These are phyloP conservation scores for Dipodomys spectabilis DNA, from an alignment of 2,113 vertebrate genomes.

Conservation along the genomic window DNA sequence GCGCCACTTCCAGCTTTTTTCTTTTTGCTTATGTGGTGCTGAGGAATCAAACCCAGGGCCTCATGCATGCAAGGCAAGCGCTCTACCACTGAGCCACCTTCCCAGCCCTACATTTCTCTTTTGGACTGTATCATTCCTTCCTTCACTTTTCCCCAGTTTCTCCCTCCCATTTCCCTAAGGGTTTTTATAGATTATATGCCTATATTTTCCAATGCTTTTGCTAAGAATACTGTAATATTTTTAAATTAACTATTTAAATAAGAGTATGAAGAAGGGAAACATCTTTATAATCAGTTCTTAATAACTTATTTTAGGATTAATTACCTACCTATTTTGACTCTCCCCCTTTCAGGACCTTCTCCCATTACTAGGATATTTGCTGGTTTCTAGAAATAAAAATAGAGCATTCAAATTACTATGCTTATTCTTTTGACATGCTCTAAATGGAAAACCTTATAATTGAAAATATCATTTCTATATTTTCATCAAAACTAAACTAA, in stretches of 20 bases:
- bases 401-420: conserved; percentile 78
- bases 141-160: no score
- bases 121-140: no score
- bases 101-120: no score
- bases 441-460: conserved; percentile 69
- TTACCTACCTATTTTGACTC: conserved; percentile 95
- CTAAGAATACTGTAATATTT: conserved; percentile 51
- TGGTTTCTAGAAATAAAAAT: conserved; percentile 92
- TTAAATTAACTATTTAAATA: conserved; percentile 54
- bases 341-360: conserved; percentile 94
- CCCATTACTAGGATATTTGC: conserved; percentile 97
- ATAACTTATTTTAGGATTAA: conserved; percentile 67
- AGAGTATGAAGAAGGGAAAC: conserved; percentile 46
- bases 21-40: no score
- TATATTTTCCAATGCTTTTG: conserved; percentile 50
- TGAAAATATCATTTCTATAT: conserved; percentile 63
- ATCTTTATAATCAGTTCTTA: conserved; percentile 57
- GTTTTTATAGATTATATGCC: conserved; percentile 10
- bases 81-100: no score
- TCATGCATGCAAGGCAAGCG: no score
- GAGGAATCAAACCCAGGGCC: no score
- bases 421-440: conserved; percentile 79
- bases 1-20: no score
- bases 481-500: conserved; percentile 64
- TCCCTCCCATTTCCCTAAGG: no score